A percentile compares a stretch with the other conserved stretches of the same genome.
Conservation (phyloP, 2,888 invertebrate genomes). For the Phorcus lineatus region DNA sequence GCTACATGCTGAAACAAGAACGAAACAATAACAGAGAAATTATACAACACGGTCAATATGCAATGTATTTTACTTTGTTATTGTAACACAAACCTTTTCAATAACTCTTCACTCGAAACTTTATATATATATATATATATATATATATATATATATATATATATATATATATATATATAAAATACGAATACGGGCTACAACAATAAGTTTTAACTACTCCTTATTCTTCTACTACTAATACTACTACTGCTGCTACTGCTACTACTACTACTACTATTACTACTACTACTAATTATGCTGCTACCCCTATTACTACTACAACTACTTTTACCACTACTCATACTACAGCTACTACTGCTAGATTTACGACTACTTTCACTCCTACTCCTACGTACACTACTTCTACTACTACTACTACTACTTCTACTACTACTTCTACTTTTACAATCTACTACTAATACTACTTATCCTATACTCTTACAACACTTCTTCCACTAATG, state of each 20-base stretch:
- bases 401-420: neutral
- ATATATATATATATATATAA: no score
- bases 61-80: no score
- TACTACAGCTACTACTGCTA: neutral
- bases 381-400: neutral
- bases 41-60: no score
- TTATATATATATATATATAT: no score
- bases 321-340: neutral
- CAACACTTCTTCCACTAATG: neutral
- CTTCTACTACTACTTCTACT: neutral
- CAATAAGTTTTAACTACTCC: no score
- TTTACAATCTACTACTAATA: neutral
- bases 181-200: no score
- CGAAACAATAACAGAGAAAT: no score
- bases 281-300: neutral
- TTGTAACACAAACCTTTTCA: no score
- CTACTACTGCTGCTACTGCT: neutral
- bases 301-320: slow-evolving; percentile 6
- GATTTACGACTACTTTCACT: neutral
- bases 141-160: no score
- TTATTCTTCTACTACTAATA: neutral
- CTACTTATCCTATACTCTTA: neutral
- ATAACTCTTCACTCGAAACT: no score
- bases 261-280: neutral
- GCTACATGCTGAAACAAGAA: no score